Evolutionary conservation across 2,888 invertebrate species (phyloP).

Genomic region (Meteorus colon): DNA sequence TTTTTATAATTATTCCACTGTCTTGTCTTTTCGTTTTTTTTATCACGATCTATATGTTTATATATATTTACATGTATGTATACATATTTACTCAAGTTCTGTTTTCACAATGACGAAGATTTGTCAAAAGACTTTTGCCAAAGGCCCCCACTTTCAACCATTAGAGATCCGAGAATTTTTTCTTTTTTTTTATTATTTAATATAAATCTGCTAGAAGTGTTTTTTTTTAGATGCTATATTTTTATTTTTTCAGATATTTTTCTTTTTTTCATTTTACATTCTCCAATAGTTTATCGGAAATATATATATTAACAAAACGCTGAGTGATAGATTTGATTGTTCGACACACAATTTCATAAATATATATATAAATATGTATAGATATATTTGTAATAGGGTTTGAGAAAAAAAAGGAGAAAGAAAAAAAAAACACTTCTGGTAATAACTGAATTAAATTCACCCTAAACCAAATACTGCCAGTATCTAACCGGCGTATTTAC

Average conservation of each 20-base stretch:
- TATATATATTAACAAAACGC: neutral
- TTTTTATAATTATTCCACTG: neutral
- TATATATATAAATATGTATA: neutral
- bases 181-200: neutral
- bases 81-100: neutral
- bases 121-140: neutral
- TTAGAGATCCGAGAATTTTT: neutral
- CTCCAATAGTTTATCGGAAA: neutral
- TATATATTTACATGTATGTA: neutral
- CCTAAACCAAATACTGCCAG: conserved; percentile 72
- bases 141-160: conserved; percentile 4
- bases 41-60: neutral
- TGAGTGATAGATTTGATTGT: neutral
- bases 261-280: neutral
- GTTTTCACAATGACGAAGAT: neutral
- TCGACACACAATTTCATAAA: neutral
- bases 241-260: neutral
- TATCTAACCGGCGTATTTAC: conserved; percentile 71
- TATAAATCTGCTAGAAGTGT: neutral
- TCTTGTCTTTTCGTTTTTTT: neutral
- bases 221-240: neutral
- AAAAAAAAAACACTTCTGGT: conserved; percentile 55
- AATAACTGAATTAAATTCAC: conserved; percentile 58
- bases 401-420: conserved; percentile 14
- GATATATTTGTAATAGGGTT: conserved; percentile 28